A percentile compares a stretch with the other conserved stretches of the same genome.
Conservation (phyloP, 2,888 invertebrate genomes). For the Troides oblongomaculatus region DNA sequence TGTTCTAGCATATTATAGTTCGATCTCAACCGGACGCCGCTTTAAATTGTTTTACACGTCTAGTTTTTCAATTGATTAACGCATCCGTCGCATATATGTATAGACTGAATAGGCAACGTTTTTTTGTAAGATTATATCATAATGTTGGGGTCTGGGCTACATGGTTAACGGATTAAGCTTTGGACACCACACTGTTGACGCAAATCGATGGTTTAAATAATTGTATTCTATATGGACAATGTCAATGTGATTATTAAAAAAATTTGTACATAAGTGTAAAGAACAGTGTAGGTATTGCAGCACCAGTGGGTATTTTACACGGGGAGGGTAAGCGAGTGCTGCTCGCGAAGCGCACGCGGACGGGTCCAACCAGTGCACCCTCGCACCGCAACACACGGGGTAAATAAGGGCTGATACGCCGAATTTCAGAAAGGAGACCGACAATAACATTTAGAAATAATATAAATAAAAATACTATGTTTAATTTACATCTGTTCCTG, state of each 20-base stretch:
- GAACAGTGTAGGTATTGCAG: slow-evolving; percentile 42
- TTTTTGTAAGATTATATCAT: slow-evolving; percentile 31
- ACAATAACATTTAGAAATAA: slow-evolving; percentile 37
- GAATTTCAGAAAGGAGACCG: slow-evolving; percentile 58
- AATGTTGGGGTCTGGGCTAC: slow-evolving; percentile 30
- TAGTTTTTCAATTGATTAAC: slow-evolving; percentile 45
- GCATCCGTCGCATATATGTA: slow-evolving; percentile 71
- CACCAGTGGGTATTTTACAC: slow-evolving; percentile 64
- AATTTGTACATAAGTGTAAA: neutral
- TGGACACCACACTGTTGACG: slow-evolving; percentile 57
- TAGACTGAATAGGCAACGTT: slow-evolving; percentile 32
- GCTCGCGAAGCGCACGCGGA: slow-evolving; percentile 68
- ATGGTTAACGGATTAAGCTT: slow-evolving; percentile 49
- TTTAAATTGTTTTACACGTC: slow-evolving; percentile 34
- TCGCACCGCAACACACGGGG: slow-evolving; percentile 63
- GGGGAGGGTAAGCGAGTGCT: slow-evolving; percentile 72
- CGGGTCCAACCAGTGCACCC: slow-evolving; percentile 49
- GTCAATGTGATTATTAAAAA: neutral
- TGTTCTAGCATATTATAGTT: slow-evolving; percentile 3
- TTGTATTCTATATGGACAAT: neutral
- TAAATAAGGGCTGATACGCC: slow-evolving; percentile 56
- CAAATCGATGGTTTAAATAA: slow-evolving; percentile 38
- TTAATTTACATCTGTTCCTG: neutral
- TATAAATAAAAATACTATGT: neutral
- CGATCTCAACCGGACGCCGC: slow-evolving; percentile 72